Evolutionary conservation across 1,140 invertebrate genomes (phyloP).

Genomic region (Thalassaphorura encarpata): DNA sequence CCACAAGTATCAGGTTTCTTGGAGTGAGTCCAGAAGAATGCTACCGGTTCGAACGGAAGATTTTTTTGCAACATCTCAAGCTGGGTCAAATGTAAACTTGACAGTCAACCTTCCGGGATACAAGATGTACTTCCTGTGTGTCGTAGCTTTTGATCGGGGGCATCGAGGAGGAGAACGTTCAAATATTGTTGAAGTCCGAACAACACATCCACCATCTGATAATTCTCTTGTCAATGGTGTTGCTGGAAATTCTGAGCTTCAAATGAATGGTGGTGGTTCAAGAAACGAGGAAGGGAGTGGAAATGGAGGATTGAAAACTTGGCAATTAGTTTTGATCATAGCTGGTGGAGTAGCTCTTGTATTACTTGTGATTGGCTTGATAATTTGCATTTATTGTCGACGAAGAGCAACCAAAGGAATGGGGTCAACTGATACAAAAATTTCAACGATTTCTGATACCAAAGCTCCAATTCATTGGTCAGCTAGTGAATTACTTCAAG

Average conservation of each 20-base stretch:
- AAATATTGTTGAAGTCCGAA: constrained; percentile 13
- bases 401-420: constrained; percentile 19
- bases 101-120: constrained; percentile 17
- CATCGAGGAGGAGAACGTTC: constrained; percentile 7
- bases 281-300: background rate
- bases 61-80: constrained; percentile 5
- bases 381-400: constrained; percentile 21
- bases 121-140: constrained; percentile 15
- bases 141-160: constrained; percentile 20
- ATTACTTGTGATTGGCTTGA: constrained; percentile 11
- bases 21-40: constrained; percentile 3
- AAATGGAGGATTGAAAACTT: constrained; percentile 5
- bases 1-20: constrained; percentile 19
- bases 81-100: constrained; percentile 15
- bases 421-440: constrained; percentile 28
- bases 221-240: background rate
- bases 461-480: constrained; percentile 40
- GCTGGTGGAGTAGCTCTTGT: constrained; percentile 21
- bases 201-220: background rate
- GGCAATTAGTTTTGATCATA: constrained; percentile 15
- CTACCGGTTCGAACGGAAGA: background rate
- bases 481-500: constrained; percentile 48
- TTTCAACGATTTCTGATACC: constrained; percentile 28
- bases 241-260: background rate
- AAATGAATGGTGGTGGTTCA: background rate